Base-by-base conservation (phyloP, 2,888 invertebrate species). In the Phengaris arion region DNA sequence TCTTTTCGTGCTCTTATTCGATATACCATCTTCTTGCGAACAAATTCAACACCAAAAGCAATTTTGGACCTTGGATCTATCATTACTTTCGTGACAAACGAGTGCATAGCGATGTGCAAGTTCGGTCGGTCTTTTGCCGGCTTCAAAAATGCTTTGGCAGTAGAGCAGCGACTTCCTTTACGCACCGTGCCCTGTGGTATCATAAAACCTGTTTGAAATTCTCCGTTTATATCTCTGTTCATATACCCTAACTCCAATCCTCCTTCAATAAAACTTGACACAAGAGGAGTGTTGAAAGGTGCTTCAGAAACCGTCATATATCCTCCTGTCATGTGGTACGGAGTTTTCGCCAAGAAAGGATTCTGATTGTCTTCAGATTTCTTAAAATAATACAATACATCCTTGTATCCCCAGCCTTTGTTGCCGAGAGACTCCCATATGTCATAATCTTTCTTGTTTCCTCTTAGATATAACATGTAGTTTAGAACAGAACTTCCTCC, bases 281-380 rank as follows among this genome's bases (percentile, higher is more conserved):
- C 96, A 75, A 98, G 87, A 0, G 98, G 98, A 0, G 98, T 98
- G 78, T 97, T 96, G 88, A 96, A 98, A 0, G 98, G 97, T 0
- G 98, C 96, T 90, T 98, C 98, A 8, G 97, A 96, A 2, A 98
- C 95, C 0, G 98, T 98, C 48, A 98, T 88, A 83, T 96, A 97
- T 0, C 97, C 97, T 0, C 97, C 98, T 0, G 95, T 96, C 5
- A 95, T 94, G 82, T 98, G 98, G 81, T 97, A 98, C 0, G 95
- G 96, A 0, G 97, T 97, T 76, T 95, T 94, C 0, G 96, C 94
- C 77, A 98, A 87, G 82, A 97, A 98, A 0, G 97, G 97, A 85
- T 97, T 98, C 81, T 96, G 95, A 82, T 98, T 98, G 88, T 98
- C 98, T 90, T 98, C 98, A 0, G 98, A 98, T 86, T 98, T 98